phyloP scores from a whole-genome alignment of 2,113 vertebrate species.

The Dryoscopus gambensis region DNA sequence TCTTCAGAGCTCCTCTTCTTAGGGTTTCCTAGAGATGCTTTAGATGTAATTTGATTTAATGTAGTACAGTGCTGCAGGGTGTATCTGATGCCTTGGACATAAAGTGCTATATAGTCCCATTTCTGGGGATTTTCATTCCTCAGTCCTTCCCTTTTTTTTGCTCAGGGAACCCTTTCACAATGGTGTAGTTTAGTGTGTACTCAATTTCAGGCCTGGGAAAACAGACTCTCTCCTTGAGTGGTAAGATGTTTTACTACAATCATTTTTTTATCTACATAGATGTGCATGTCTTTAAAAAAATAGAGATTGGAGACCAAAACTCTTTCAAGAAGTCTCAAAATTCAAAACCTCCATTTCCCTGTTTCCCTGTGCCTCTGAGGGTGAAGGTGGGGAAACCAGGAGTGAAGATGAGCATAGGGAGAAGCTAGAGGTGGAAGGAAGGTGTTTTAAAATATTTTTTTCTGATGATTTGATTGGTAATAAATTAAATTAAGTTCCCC shows the following conservation, averaged over 20 bases:
- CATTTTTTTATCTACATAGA: neutral
- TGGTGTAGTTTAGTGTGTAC: neutral
- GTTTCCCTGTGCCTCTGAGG: neutral
- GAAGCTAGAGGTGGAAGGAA: neutral
- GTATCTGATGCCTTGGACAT: neutral
- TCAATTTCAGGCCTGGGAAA: neutral
- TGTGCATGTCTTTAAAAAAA: neutral
- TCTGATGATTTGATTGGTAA: neutral
- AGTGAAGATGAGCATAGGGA: neutral
- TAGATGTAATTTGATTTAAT: neutral
- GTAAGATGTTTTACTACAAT: neutral
- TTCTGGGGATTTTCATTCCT: neutral
- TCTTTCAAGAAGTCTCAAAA: neutral
- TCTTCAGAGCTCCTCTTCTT: neutral
- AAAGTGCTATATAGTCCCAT: neutral
- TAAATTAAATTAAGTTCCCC: neutral
- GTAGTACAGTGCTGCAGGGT: neutral
- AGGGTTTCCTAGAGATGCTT: neutral
- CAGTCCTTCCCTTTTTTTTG: neutral
- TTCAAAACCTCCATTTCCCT: neutral
- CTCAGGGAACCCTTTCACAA: neutral
- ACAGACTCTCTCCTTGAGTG: neutral
- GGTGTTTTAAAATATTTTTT: neutral
- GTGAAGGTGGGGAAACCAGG: rapidly evolving
- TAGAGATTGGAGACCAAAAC: neutral